Base-by-base conservation (phyloP, 2,888 invertebrate species). In the Phengaris alcon region DNA sequence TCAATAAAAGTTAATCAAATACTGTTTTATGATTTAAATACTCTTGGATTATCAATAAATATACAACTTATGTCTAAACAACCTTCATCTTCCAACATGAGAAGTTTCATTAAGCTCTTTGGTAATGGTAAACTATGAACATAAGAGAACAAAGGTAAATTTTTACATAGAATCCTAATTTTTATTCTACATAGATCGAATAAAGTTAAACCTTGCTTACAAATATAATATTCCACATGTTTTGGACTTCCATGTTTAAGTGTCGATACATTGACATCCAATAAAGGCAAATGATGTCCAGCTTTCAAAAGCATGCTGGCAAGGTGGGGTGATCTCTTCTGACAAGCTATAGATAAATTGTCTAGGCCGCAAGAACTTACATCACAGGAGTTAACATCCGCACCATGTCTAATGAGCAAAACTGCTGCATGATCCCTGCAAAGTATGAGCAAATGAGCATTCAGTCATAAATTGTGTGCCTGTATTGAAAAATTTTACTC, bases 351-450 rank as follows among this genome's bases (percentile, higher is more conserved):
- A 22, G 94, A 90, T 72, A 95, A 84, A 82, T 94, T 94, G 80
- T 95, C 95, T 75, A 95, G 89, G 6, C 89, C 89, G 79, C 93
- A 94, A 1, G 94, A 90, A 83, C 95, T 95, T 0, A 95, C 55
- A 75, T 75, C 89, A 79, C 93, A 94, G 1, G 94, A 90, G 83
- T 95, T 95, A 0, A 95, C 95, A 81, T 95, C 94, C 10, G 95
- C 95, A 54, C 96, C 96, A 79, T 95, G 93, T 75, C 94, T 93
- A 74, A 96, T 94, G 10, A 96, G 88, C 12, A 94, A 84, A 68
- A 92, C 87, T 3, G 95, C 95, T 12, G 94, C 95, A 75, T 89
- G 82, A 78, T 93, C 90, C 79, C 94, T 93, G 88, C 74, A 89
- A 88, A 76, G 77, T 51, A 68, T 73, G 68, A 75, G 59, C 64